These are phyloP conservation scores for Lycodopsis pacificus DNA, from an alignment of 2,797 vertebrate genomes.

Conservation along the genomic window DNA sequence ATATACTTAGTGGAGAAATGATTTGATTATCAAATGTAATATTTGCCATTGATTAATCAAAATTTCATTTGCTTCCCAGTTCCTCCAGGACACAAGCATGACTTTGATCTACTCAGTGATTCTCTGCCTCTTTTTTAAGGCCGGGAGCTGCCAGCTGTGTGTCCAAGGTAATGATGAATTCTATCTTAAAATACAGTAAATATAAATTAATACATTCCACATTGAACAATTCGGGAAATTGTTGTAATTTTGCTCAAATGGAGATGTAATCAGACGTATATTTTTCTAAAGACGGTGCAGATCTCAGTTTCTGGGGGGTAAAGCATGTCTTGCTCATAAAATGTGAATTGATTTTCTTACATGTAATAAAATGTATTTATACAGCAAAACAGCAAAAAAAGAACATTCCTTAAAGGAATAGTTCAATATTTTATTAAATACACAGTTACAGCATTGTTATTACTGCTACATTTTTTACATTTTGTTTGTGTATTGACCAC, in stretches of 20 bases:
- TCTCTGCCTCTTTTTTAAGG: conserved; percentile 30
- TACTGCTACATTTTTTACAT: too few relatives aligned
- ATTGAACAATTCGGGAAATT: background rate
- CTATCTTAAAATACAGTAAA: background rate
- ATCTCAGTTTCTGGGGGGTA: conserved; percentile 48
- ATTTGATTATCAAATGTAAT: background rate
- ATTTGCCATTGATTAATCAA: background rate
- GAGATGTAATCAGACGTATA: conserved; percentile 20
- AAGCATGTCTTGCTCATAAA: background rate
- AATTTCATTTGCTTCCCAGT: background rate
- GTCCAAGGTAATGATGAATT: conserved; percentile 3
- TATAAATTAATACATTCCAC: background rate
- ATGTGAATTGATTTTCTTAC: background rate
- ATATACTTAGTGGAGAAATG: background rate
- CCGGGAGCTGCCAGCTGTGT: conserved; percentile 8
- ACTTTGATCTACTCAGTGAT: conserved; percentile 11
- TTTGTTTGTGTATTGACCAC: too few relatives aligned
- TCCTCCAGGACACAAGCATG: conserved; percentile 23
- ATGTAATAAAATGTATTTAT: background rate
- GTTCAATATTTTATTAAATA: background rate
- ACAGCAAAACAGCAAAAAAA: too few relatives aligned
- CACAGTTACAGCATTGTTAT: rapidly evolving
- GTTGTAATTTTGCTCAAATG: conserved; percentile 24
- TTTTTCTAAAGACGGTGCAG: conserved; percentile 27
- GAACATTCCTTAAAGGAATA: too few relatives aligned